Evolutionary conservation across 2,113 vertebrate genomes (phyloP).

Genomic region (Ranitomeya imitator): DNA sequence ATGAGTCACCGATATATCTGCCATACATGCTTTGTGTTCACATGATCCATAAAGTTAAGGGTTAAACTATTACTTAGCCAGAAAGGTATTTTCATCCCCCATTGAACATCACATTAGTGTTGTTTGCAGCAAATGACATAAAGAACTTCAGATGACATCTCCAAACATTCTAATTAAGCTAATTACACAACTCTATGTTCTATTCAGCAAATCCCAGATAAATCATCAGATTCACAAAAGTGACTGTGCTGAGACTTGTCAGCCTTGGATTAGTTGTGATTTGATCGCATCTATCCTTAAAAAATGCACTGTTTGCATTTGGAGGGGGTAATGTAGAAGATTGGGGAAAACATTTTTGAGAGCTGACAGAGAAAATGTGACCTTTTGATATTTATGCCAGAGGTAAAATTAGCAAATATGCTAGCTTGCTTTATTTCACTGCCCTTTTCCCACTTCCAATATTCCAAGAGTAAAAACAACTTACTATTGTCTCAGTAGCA

Average conservation of each 20-base stretch:
- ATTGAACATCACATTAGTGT: constrained; percentile 37
- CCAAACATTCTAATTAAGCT: constrained; percentile 51
- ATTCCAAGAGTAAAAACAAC: no score
- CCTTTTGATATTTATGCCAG: background rate
- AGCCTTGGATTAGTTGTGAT: constrained; percentile 11
- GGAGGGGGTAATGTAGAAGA: background rate
- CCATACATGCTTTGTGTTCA: constrained; percentile 11
- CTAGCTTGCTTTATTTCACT: background rate
- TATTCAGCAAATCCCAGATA: constrained; percentile 37
- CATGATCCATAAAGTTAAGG: constrained; percentile 10
- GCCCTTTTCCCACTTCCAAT: no score
- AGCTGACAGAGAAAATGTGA: background rate
- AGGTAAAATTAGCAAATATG: background rate
- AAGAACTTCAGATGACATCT: constrained; percentile 37
- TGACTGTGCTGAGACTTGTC: constrained; percentile 34
- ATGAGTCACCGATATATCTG: background rate
- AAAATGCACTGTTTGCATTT: background rate
- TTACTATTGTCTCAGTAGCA: no score
- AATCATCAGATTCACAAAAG: constrained; percentile 30
- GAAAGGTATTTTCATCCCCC: constrained; percentile 47
- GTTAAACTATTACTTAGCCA: constrained; percentile 42
- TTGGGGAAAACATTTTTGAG: background rate
- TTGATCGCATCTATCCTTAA: background rate
- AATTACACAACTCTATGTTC: constrained; percentile 45
- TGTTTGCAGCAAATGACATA: constrained; percentile 38